A percentile compares a stretch with the other conserved stretches of the same genome.
Conservation (phyloP, 2,113 vertebrate species). For the Bos taurus region ARS-UCD2.0 NC_037345.1:62842001-62842500, state of each 20-base stretch:
- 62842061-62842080: neutral
- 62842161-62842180: neutral
- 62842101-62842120: fast-evolving
- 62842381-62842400: neutral
- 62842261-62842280: fast-evolving
- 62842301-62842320: neutral
- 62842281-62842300: neutral
- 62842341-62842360: neutral
- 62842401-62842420: neutral
- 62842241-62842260: neutral
- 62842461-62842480: neutral
- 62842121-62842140: neutral
- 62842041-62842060: neutral
- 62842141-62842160: neutral
- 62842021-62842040: too few species aligned
- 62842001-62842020: neutral
- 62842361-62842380: neutral
- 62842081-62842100: neutral
- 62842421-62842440: neutral
- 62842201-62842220: neutral
- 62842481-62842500: neutral
- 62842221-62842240: neutral
- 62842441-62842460: neutral
- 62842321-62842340: neutral
- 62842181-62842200: too few species aligned